phyloP scores from a whole-genome alignment of 1,140 invertebrate species.

The Agrypnia vestita region DNA sequence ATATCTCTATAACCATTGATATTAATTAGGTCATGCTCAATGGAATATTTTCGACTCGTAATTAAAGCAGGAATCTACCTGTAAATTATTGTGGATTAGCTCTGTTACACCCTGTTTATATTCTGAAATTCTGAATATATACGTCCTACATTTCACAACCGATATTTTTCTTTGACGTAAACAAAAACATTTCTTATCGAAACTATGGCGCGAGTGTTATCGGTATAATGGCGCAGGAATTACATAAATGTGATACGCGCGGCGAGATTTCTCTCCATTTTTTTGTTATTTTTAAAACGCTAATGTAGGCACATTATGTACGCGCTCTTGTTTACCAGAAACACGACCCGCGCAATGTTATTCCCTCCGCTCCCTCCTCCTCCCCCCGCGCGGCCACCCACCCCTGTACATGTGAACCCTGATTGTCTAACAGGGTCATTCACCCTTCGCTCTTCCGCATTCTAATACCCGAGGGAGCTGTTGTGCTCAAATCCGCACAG shows the following conservation, averaged over 20 bases:
- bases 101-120: not conserved
- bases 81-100: too few species aligned
- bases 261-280: not conserved
- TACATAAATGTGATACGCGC: constrained; percentile 3
- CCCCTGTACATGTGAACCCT: constrained; percentile 8
- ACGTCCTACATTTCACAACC: not conserved
- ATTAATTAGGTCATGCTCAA: too few species aligned
- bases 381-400: not conserved
- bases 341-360: constrained; percentile 48
- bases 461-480: constrained; percentile 9
- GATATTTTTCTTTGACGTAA: not conserved
- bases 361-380: not conserved
- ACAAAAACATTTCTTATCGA: constrained; percentile 9
- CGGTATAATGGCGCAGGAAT: not conserved
- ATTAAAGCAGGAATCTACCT: too few species aligned
- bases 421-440: constrained; percentile 27
- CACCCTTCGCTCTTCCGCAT: constrained; percentile 18
- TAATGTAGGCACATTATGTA: not conserved
- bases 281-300: not conserved
- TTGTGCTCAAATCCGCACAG: constrained; percentile 29
- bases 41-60: too few species aligned
- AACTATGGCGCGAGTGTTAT: not conserved
- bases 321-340: not conserved
- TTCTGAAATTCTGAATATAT: not conserved
- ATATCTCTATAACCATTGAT: too few species aligned